Base-by-base conservation (phyloP, 2,888 invertebrate genomes). In the Cheilosia vulpina region DNA sequence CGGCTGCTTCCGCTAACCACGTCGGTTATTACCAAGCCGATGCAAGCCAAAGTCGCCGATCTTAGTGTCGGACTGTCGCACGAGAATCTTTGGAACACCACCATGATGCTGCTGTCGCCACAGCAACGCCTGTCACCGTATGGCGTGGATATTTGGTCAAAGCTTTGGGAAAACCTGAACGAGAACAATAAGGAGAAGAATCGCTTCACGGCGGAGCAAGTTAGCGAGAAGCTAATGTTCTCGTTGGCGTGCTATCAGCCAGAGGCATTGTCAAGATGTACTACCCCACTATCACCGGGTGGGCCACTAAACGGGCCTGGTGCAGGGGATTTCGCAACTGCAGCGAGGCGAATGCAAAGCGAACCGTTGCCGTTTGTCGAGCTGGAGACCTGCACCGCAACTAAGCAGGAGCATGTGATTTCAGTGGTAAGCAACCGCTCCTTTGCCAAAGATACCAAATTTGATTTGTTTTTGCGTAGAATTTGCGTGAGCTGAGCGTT, bases 401-500 rank as follows among this genome's bases (percentile, higher is more conserved):
- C 96, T 88, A 96, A 96, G 89, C 97, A 97, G 91, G 97, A 97
- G 89, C 97, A 97, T 90, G 95, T 97, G 50, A 96, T 97, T 52
- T 97, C 97, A 9, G 97, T 97, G 90, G 96, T 96, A 88, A 93
- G 94, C 80, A 65, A 2, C 43, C 31, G 11, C 3, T 34, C 11
- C 7, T 21, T 21, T 21, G 13, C 6, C 6, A 1, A 31, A 24
- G 13, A 15, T 11, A 52, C 24, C 6, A 0, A 5, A 52, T 21
- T 24, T 24, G 1, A 4, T 52, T 52, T 21, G 3, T 50, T 50
- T 24, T 24, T 15, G 4, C 24, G 13, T 90, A 96, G 96, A 97
- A 97, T 92, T 93, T 97, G 65, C 94, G 97, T n/a, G 97, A 97
- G 90, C 93, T 97, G 83, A 96, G 96, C 91, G 96, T 97, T 92